Evolutionary conservation across 1,140 invertebrate genomes (phyloP), one percentile per base, ranked within the genome.

Genomic region (Hylaeus anthracinus): DNA sequence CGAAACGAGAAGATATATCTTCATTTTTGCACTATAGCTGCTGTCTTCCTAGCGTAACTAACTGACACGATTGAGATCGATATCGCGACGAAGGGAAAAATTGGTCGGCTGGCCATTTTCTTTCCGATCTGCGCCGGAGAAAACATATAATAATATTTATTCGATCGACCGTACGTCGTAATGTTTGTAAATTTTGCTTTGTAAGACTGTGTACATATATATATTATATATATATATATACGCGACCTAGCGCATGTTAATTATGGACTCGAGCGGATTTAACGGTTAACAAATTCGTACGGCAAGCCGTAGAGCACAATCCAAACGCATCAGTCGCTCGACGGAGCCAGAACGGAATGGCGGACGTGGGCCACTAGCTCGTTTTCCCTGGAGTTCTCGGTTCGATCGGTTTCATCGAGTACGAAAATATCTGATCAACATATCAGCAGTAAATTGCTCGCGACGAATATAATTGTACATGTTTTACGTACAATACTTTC

Each of bases 141-240:
- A 81, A n/a, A 79, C 45, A 45, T 79, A 67, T 67, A 67, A 51
- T 60, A 77, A 82, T 87, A 87, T 87, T 87, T 91, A 92, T 90
- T 92, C 91, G 87, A 91, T 91, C 90, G 90, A 90, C 88, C 84
- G 76, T 89, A 87, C 86, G 88, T 92, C 90, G 88, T 92, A 89
- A 92, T 90, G 90, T 92, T 93, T 93, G 91, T 93, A 93, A 92
- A 93, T 92, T 92, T 93, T 92, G 90, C 91, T 92, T 93, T 89
- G 91, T 92, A 93, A 93, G 90, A 93, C 91, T 92, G 91, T 93
- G 91, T 93, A 92, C 85, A 93, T 90, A 89, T 91, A 92, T 90
- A 89, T 82, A 90, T 81, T 89, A 89, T 82, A 82, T 55, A 87
- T 72, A 81, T 79, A 82, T 77, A 77, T 82, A 80, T 83, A 88